phyloP scores from a whole-genome alignment of 2,797 vertebrate species.

The Falco rusticolus region DNA sequence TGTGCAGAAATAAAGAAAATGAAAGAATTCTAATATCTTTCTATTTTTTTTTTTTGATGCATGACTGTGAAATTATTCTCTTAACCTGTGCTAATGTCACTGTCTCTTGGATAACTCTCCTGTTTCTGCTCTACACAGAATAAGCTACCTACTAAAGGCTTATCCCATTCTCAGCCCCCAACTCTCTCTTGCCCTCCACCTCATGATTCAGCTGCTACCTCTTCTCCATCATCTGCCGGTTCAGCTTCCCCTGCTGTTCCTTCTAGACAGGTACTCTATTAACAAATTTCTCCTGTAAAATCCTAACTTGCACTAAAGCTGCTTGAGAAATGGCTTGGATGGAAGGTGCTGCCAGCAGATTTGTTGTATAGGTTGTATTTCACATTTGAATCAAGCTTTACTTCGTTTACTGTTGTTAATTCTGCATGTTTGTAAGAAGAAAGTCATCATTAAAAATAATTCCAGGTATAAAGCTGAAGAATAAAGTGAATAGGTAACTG shows the following conservation, averaged over 20 bases:
- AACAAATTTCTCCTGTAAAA: conserved; percentile 50
- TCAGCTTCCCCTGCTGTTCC: conserved; percentile 72
- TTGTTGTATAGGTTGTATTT: neutral
- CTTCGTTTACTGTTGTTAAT: neutral
- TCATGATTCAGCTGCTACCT: conserved; percentile 72
- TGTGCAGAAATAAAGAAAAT: neutral
- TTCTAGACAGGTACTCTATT: conserved; percentile 81
- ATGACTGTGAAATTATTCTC: neutral
- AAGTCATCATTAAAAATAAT: neutral
- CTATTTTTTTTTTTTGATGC: neutral
- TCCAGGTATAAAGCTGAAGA: neutral
- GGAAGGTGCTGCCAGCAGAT: neutral
- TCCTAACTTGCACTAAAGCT: neutral
- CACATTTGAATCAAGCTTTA: neutral
- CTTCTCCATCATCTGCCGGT: conserved; percentile 72
- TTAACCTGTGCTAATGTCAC: conserved; percentile 48
- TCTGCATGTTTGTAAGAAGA: neutral
- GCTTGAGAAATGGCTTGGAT: neutral
- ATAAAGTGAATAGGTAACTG: neutral
- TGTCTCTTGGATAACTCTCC: conserved; percentile 54
- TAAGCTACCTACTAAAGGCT: conserved; percentile 74
- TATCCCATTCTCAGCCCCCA: conserved; percentile 71
- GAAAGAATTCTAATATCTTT: neutral
- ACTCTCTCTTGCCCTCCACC: conserved; percentile 71
- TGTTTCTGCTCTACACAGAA: conserved; percentile 79